Evolutionary conservation across 1,140 invertebrate genomes (phyloP).

Genomic region (Panulirus ornatus): DNA sequence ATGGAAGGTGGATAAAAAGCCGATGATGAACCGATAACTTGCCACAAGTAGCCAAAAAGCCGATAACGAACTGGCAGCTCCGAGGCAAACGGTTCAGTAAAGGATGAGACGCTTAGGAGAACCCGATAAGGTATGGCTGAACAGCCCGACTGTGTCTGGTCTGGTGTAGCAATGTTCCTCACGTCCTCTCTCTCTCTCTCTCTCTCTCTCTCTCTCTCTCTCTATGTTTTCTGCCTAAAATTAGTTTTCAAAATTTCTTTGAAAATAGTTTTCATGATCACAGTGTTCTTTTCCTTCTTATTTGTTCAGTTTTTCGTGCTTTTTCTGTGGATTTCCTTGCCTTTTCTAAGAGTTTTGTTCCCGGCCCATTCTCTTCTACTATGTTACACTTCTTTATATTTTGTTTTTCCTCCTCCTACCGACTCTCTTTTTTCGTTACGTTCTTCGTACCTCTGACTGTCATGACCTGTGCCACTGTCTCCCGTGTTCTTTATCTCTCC

Average conservation of each 20-base stretch:
- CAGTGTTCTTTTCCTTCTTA: neutral
- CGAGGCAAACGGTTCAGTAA: too few species aligned
- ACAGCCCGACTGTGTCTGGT: too few species aligned
- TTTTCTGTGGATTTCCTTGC: neutral
- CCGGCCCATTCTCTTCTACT: neutral
- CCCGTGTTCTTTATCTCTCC: neutral
- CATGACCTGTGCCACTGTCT: neutral
- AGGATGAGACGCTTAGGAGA: too few species aligned
- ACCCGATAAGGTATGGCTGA: too few species aligned
- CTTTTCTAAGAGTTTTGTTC: neutral
- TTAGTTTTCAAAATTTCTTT: neutral
- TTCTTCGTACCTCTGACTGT: neutral
- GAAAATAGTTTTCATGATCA: neutral
- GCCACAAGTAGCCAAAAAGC: too few species aligned
- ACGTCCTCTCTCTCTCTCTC: slow-evolving; percentile 27
- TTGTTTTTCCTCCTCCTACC: neutral
- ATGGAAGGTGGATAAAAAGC: too few species aligned
- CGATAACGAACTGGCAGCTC: too few species aligned
- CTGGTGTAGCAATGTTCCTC: too few species aligned
- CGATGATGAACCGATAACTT: too few species aligned
- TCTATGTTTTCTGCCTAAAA: neutral
- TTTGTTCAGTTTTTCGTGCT: too few species aligned
- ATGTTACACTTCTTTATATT: neutral
- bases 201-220: slow-evolving; percentile 11
- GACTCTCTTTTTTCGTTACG: neutral